phyloP scores from a whole-genome alignment of 2,888 invertebrate genomes.

The Lasioglossum morio region DNA sequence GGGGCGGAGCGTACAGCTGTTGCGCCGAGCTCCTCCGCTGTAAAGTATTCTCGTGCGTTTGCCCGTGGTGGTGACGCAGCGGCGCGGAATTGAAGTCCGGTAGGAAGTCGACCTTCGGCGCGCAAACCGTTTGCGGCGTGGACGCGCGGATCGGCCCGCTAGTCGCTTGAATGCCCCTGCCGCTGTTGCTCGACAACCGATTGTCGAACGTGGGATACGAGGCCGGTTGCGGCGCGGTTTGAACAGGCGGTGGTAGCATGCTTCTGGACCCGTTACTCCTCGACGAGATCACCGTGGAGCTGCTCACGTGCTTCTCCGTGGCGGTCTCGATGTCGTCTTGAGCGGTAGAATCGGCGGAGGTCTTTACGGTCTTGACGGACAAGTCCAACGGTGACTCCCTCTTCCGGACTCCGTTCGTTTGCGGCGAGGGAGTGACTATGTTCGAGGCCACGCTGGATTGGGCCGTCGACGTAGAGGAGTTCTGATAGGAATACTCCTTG shows the following conservation, averaged over 20 bases:
- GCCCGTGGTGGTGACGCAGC: conserved; percentile 71
- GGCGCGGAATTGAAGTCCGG: conserved; percentile 88
- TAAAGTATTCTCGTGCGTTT: conserved; percentile 67
- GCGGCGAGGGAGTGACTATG: conserved; percentile 65
- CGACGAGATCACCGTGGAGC: conserved; percentile 66
- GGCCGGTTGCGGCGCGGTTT: conserved; percentile 68
- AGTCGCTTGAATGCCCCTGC: conserved; percentile 26
- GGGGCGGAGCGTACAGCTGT: conserved; percentile 72
- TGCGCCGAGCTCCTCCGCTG: conserved; percentile 69
- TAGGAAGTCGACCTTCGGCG: conserved; percentile 92
- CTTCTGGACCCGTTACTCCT: conserved; percentile 69
- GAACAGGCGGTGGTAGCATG: conserved; percentile 75
- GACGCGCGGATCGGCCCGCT: conserved; percentile 48
- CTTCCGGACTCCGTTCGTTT: conserved; percentile 84
- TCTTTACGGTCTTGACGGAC: conserved; percentile 95
- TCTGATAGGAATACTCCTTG: conserved; percentile 76
- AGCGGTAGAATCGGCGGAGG: conserved; percentile 94
- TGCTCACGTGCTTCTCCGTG: conserved; percentile 74
- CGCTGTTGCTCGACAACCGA: conserved; percentile 51
- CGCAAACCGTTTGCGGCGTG: conserved; percentile 83
- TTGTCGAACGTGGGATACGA: conserved; percentile 55
- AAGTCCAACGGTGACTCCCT: conserved; percentile 94
- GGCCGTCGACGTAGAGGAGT: conserved; percentile 57
- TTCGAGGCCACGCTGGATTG: conserved; percentile 51
- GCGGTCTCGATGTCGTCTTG: conserved; percentile 87